These are phyloP conservation scores for Drepana falcataria DNA, from an alignment of 2,888 invertebrate species.

Conservation along the genomic window DNA sequence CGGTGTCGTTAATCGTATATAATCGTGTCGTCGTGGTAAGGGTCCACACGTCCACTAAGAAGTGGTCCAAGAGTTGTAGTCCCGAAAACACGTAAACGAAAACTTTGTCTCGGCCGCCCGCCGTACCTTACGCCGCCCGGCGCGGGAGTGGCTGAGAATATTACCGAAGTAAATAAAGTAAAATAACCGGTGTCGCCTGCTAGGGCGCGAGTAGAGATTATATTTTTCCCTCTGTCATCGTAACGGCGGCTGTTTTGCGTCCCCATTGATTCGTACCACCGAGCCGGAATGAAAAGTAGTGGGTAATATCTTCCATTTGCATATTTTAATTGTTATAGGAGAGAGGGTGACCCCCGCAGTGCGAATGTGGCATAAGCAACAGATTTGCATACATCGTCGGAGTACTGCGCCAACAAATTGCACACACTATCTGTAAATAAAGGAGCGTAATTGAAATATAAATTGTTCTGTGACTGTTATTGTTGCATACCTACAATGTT, in stretches of 20 bases:
- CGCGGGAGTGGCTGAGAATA: too few relatives aligned
- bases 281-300: constrained; percentile 70
- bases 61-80: too few relatives aligned
- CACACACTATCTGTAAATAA: constrained; percentile 49
- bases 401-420: constrained; percentile 47
- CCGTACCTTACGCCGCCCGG: too few relatives aligned
- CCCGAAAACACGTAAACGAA: too few relatives aligned
- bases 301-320: constrained; percentile 71
- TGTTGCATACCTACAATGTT: not conserved
- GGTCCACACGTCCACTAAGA: too few relatives aligned
- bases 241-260: constrained; percentile 27
- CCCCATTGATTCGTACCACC: constrained; percentile 54
- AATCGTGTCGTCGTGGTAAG: too few relatives aligned
- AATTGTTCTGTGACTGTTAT: constrained; percentile 12
- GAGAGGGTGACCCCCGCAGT: constrained; percentile 39
- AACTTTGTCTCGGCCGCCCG: too few relatives aligned
- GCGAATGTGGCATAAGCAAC: constrained; percentile 63
- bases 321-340: constrained; percentile 76
- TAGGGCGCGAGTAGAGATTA: constrained; percentile 20
- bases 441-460: constrained; percentile 45
- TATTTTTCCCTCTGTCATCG: constrained; percentile 49
- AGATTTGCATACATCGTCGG: constrained; percentile 65
- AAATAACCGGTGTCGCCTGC: constrained; percentile 12
- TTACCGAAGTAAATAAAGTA: constrained; percentile 27
- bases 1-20: too few relatives aligned